Evolutionary conservation across 2,113 vertebrate genomes (phyloP), one percentile per base, ranked within the genome.

Genomic region (Peromyscus californicus): DNA sequence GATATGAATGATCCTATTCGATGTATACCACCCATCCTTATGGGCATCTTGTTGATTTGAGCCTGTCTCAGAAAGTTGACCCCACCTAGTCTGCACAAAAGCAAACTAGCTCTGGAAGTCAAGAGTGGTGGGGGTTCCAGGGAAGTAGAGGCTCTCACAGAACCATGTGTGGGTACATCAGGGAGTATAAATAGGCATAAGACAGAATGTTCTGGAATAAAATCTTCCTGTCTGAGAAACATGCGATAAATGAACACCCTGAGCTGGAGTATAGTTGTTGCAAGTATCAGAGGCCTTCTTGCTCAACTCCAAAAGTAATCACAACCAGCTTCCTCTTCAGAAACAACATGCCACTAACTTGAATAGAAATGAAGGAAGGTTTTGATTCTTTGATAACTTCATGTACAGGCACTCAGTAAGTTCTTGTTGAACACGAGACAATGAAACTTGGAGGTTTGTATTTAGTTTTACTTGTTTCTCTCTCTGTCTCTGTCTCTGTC

Each of bases 371-470:
- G 33, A 79, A 75, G 54, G 36, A 69, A 91, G 12, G 39, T 8
- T 6, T 19, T 90, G 78, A 83, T 91, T 91, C 72, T 92, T 92
- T 85, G 61, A 89, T 93, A 51, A 85, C 31, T 7, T 42, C 70
- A 54, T 72, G 45, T 61, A 19, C 48, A 88, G 45, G n/a, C 24
- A 36, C 54, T 96, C 70, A 85, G 33, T 51, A 87, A 17, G 61
- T 69, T 95, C 97, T 89, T 91, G 94, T 17, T 85, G 70, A 93
- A 51, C 70, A 90, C 3, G 85, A 88, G 15, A 26, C 48, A 93
- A 54, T 88, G 93, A 91, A 97, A 95, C 82, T 5, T 76, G 13
- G 67, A 93, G 61, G 74, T 54, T 6, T 63, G 54, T 48, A 94
- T 75, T 31, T 87, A 36, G 7, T 84, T 51, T 91, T 79, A 89